These are phyloP conservation scores for Polyergus mexicanus DNA, from an alignment of 1,140 invertebrate genomes.

Conservation along the genomic window DNA sequence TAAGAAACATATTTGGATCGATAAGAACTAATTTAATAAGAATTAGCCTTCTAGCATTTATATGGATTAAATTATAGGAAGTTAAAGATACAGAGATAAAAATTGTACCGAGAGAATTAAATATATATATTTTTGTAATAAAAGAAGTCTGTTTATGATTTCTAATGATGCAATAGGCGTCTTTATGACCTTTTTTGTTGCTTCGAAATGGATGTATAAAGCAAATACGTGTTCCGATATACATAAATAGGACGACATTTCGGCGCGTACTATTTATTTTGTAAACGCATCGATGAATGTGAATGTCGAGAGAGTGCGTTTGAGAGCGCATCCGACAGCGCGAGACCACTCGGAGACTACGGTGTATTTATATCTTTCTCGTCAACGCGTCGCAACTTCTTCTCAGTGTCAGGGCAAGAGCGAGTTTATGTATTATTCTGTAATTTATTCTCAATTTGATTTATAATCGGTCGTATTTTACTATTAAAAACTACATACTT, in stretches of 20 bases:
- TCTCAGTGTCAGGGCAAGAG: slow-evolving; percentile 46
- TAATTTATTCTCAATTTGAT: neutral
- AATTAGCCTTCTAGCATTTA: neutral
- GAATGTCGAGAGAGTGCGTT: slow-evolving; percentile 67
- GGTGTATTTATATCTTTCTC: slow-evolving; percentile 46
- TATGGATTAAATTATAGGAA: neutral
- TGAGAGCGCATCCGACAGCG: slow-evolving; percentile 16
- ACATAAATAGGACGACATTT: slow-evolving; percentile 84
- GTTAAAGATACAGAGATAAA: neutral
- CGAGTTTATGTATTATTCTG: neutral
- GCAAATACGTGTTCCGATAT: slow-evolving; percentile 75
- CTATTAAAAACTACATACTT: neutral
- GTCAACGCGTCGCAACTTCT: neutral
- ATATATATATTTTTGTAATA: slow-evolving; percentile 19
- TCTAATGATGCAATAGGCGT: neutral
- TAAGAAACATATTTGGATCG: neutral
- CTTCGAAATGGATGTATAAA: slow-evolving; percentile 66
- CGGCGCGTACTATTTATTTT: slow-evolving; percentile 85
- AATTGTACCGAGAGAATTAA: neutral
- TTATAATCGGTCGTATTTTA: neutral
- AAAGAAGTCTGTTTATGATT: neutral
- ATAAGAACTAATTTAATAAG: neutral
- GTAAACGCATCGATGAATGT: slow-evolving; percentile 79
- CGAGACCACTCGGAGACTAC: slow-evolving; percentile 6
- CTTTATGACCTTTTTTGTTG: slow-evolving; percentile 10